phyloP scores from a whole-genome alignment of 2,797 vertebrate genomes.

The Paguma larvata region DNA sequence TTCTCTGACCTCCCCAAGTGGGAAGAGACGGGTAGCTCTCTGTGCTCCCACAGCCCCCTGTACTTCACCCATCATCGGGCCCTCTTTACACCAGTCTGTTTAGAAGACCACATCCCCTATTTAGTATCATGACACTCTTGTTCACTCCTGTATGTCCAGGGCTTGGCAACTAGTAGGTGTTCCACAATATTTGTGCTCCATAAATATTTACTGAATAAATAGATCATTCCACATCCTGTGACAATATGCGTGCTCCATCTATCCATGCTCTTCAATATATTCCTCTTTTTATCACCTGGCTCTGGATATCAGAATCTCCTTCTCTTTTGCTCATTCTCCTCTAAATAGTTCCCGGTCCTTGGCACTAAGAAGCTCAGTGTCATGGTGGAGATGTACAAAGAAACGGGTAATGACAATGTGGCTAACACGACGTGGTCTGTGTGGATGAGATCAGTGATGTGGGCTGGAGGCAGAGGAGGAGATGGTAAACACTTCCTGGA shows the following conservation, averaged over 20 bases:
- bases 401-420: background rate
- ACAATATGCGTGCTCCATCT: fast-evolving
- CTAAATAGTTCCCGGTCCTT: background rate
- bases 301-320: background rate
- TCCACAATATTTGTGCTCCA: background rate
- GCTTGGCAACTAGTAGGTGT: background rate
- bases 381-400: background rate
- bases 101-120: background rate
- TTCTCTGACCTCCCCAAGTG: background rate
- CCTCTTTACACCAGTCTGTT: background rate
- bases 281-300: background rate
- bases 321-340: background rate
- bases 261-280: background rate
- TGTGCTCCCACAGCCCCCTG: fast-evolving
- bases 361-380: background rate
- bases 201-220: background rate
- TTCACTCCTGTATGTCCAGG: background rate
- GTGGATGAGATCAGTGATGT: too few species aligned
- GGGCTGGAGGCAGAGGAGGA: too few species aligned
- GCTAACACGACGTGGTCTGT: too few species aligned
- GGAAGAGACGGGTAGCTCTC: background rate
- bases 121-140: background rate
- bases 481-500: background rate
- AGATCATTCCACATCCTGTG: background rate
- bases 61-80: too few species aligned